Percentiles rank a stretch among this genome's conserved stretches.
Conservation (phyloP, 2,797 vertebrate species). For the Darevskia mixta region DNA sequence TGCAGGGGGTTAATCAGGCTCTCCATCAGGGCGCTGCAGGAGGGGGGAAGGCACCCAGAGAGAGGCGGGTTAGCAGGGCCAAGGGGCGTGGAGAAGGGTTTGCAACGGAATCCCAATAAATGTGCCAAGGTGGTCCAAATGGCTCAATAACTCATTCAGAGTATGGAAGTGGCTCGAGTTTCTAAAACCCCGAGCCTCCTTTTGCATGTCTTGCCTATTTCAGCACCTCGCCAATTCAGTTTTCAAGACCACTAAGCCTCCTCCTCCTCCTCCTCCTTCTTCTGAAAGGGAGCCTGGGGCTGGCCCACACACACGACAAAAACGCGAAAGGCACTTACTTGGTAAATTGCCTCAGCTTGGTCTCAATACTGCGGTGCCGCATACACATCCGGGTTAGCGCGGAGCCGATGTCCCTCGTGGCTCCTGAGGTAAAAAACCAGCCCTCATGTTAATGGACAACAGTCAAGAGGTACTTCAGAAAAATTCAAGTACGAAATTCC, state of each 20-base stretch:
- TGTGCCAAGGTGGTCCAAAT: too few relatives aligned
- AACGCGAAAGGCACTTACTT: conserved; percentile 81
- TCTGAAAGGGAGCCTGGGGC: accelerated
- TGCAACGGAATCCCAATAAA: too few relatives aligned
- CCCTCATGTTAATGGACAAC: background rate
- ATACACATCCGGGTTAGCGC: conserved; percentile 97
- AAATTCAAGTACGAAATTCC: too few relatives aligned
- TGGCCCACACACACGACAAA: background rate
- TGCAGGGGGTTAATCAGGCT: conserved; percentile 94
- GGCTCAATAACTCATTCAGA: too few relatives aligned
- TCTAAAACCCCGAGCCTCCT: background rate
- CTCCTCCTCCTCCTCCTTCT: too few relatives aligned
- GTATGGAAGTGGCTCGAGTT: too few relatives aligned
- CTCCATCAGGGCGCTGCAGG: conserved; percentile 91
- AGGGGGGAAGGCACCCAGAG: conserved; percentile 1
- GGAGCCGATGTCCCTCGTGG: conserved; percentile 94
- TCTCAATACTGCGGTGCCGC: conserved; percentile 97
- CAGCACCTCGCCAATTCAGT: background rate
- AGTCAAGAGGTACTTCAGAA: too few relatives aligned
- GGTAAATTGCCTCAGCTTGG: conserved; percentile 96
- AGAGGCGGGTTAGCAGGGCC: accelerated
- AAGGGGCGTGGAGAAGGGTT: background rate
- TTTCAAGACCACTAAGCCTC: background rate
- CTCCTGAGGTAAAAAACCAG: conserved; percentile 79
- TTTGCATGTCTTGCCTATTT: background rate